Percentiles rank a stretch among this genome's conserved stretches.
phyloP scores from a whole-genome alignment of 30 jellyfish, hydroid and myxozoan species.

The Cassiopea andromeda region DNA sequence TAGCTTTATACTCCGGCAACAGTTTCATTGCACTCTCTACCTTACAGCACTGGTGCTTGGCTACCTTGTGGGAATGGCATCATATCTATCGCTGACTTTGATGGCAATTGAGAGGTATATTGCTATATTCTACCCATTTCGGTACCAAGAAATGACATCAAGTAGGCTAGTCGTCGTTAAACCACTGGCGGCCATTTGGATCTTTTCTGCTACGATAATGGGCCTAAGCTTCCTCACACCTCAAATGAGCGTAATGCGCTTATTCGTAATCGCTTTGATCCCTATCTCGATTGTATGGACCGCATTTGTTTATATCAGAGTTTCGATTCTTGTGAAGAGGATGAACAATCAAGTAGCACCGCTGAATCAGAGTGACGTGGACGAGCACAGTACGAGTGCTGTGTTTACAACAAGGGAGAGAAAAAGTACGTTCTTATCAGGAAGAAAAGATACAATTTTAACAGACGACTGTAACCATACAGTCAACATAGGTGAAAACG shows the following conservation, averaged over 20 bases:
- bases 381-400: neutral
- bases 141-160: slow-evolving; percentile 43
- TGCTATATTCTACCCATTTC: slow-evolving; percentile 60
- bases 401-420: slow-evolving; percentile 1
- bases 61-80: slow-evolving; percentile 58
- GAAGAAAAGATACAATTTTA: neutral
- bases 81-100: slow-evolving; percentile 60
- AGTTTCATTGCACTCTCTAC: slow-evolving; percentile 42
- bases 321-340: slow-evolving; percentile 19
- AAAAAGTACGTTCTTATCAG: neutral
- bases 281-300: slow-evolving; percentile 66
- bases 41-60: slow-evolving; percentile 56
- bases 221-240: slow-evolving; percentile 71
- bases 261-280: slow-evolving; percentile 53
- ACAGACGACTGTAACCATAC: neutral
- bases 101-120: slow-evolving; percentile 65
- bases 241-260: slow-evolving; percentile 58
- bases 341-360: slow-evolving; percentile 47
- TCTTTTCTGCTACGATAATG: slow-evolving; percentile 39
- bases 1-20: neutral
- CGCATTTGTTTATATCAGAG: slow-evolving; percentile 67
- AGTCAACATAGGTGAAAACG: neutral
- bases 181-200: slow-evolving; percentile 57
- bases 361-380: neutral
- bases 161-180: slow-evolving; percentile 15